These are phyloP conservation scores for Micromys minutus DNA, from an alignment of 2,113 vertebrate species.

Conservation along the genomic window DNA sequence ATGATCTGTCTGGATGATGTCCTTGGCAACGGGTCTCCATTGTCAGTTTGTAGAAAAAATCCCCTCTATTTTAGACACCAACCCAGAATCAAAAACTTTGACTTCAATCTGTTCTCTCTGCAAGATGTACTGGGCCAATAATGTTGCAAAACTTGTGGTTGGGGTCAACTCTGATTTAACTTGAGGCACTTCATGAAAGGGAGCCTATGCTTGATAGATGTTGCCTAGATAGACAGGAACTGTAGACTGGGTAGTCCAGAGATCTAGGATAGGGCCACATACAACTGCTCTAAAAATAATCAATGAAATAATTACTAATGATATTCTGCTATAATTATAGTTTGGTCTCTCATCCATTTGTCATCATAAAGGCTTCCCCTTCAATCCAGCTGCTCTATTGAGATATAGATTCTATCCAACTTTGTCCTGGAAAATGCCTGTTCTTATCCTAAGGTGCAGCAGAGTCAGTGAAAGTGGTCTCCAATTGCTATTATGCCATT, in stretches of 20 bases:
- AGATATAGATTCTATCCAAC: background rate
- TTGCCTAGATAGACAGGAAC: background rate
- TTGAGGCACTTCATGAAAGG: background rate
- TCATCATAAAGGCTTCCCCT: background rate
- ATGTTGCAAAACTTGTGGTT: background rate
- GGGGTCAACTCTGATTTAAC: background rate
- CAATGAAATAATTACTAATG: background rate
- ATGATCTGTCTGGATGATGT: background rate
- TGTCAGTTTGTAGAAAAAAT: background rate
- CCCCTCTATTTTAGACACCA: background rate
- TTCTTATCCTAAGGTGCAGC: background rate
- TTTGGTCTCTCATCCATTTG: background rate
- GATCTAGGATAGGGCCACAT: background rate
- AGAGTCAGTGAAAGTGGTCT: background rate
- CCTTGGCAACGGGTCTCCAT: background rate
- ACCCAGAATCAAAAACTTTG: background rate
- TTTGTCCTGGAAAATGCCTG: background rate
- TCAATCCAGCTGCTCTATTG: background rate
- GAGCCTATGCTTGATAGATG: background rate
- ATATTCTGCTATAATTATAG: background rate
- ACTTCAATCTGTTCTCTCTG: background rate
- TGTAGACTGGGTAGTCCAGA: background rate
- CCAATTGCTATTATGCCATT: background rate
- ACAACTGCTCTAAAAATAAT: background rate
- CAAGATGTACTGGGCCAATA: background rate